These are phyloP conservation scores for Polietes domitor DNA, from an alignment of 2,888 invertebrate species.

Conservation along the genomic window DNA sequence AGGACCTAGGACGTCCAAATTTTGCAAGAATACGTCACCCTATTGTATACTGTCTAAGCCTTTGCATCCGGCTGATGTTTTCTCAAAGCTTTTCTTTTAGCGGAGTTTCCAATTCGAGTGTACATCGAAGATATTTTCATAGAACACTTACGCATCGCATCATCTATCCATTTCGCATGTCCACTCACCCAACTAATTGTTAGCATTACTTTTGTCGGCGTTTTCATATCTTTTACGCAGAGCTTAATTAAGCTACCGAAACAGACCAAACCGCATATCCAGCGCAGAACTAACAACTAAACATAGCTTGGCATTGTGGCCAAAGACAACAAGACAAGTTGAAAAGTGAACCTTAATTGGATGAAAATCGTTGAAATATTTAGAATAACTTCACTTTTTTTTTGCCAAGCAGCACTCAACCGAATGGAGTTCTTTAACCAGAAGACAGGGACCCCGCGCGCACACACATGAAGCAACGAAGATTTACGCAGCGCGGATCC, in stretches of 20 bases:
- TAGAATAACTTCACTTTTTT: conserved; percentile 57
- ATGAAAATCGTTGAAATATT: conserved; percentile 66
- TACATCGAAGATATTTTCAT: background rate
- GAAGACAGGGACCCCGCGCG: background rate
- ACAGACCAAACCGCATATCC: conserved; percentile 31
- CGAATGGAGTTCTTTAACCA: conserved; percentile 4
- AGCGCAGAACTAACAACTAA: conserved; percentile 1
- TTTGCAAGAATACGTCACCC: too few species aligned
- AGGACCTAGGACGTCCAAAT: too few species aligned
- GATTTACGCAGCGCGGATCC: conserved; percentile 53
- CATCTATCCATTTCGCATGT: background rate
- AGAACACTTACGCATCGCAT: background rate
- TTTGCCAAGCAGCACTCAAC: background rate
- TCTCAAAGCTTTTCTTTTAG: too few species aligned
- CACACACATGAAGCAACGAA: conserved; percentile 16
- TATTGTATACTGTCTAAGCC: too few species aligned
- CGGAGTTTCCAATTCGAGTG: background rate
- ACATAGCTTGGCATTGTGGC: conserved; percentile 32
- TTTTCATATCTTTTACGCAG: conserved; percentile 54
- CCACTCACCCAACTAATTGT: conserved; percentile 32
- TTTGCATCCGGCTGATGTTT: too few species aligned
- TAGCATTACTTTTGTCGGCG: conserved; percentile 61
- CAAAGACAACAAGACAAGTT: conserved; percentile 48
- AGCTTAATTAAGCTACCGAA: conserved; percentile 67
- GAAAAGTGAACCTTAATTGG: conserved; percentile 65